phyloP scores from a whole-genome alignment of 2,113 vertebrate species.

The Tetrao urogallus region DNA sequence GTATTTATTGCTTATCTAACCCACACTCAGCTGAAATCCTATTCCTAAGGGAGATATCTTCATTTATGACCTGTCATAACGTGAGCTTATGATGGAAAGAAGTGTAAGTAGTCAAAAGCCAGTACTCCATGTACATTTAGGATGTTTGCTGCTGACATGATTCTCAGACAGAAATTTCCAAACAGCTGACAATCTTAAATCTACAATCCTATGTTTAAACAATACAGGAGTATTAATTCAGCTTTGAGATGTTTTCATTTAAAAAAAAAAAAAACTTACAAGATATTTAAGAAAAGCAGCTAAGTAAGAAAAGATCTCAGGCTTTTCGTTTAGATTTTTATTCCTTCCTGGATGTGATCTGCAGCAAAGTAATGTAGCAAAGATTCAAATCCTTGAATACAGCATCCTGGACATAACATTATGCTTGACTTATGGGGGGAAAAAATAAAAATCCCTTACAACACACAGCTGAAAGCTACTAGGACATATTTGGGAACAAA shows the following conservation, averaged over 20 bases:
- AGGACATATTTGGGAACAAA: not conserved
- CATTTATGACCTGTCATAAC: constrained; percentile 47
- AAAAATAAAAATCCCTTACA: not conserved
- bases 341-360: not conserved
- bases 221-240: not conserved
- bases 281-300: not conserved
- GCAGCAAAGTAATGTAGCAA: not conserved
- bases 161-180: constrained; percentile 49
- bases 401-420: not conserved
- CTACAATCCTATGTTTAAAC: not conserved
- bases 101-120: constrained; percentile 26
- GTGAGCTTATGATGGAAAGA: constrained; percentile 62
- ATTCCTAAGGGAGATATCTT: not conserved
- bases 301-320: not conserved
- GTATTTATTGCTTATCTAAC: not conserved
- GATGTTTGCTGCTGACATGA: constrained; percentile 5
- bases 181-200: constrained; percentile 55
- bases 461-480: not conserved
- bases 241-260: not conserved
- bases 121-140: constrained; percentile 18
- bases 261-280: not conserved
- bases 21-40: not conserved
- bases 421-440: not conserved
- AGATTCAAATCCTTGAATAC: not conserved
- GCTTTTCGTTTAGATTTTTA: not conserved